Evolutionary conservation across 2,797 vertebrate genomes (phyloP).

Genomic region (Muscicapa comitata): DNA sequence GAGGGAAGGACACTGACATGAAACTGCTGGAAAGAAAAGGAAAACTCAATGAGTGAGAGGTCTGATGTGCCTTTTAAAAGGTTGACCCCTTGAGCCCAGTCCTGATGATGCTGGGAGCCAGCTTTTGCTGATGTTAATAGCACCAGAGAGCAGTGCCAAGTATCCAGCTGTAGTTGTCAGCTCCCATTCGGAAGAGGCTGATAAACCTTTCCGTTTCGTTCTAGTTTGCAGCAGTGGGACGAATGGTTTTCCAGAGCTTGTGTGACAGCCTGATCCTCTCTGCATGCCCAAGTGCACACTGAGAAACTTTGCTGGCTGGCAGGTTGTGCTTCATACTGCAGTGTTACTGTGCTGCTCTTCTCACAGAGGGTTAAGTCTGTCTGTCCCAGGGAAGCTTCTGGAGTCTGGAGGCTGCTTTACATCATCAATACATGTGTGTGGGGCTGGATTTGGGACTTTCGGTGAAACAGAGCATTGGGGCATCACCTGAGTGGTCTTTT

Average conservation of each 20-base stretch:
- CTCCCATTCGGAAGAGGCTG: neutral
- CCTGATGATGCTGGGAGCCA: neutral
- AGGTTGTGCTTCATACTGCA: neutral
- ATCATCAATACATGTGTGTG: rapidly evolving
- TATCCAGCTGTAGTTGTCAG: constrained; percentile 29
- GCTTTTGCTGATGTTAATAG: constrained; percentile 13
- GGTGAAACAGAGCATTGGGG: neutral
- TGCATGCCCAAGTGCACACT: neutral
- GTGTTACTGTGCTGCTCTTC: neutral
- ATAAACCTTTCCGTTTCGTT: neutral
- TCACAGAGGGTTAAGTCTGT: neutral
- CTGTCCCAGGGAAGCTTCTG: neutral
- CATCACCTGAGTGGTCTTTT: neutral
- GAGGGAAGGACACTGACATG: neutral
- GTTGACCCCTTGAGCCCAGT: neutral
- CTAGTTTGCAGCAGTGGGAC: neutral
- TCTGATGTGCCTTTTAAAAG: neutral
- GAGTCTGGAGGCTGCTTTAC: neutral
- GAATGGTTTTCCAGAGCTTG: neutral
- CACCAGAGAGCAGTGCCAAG: neutral
- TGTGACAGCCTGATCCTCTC: neutral
- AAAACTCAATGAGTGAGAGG: neutral
- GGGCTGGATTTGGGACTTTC: neutral
- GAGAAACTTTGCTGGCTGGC: neutral
- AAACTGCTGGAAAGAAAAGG: neutral